Evolutionary conservation across 1,140 invertebrate species (phyloP), one percentile per base, ranked within the genome.

Genomic region (Brevipalpus yothersi): DNA sequence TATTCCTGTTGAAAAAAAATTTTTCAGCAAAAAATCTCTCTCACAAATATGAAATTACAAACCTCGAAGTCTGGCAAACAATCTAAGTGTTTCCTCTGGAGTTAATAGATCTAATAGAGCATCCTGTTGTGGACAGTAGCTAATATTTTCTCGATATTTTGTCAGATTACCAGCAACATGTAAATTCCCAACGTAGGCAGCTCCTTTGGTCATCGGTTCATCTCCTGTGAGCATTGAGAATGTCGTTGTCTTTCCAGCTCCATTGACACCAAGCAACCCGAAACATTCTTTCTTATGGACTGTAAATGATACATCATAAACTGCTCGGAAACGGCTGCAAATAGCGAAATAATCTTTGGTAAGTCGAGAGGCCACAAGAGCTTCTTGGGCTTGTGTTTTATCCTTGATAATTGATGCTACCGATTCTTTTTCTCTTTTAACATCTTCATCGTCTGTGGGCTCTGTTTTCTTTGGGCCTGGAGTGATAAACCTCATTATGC

Each of bases 81-180:
- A 56, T 40, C 13, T 21, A 5, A 56, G 40, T 3, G 9, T 56
- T 56, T 56, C 54, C 23, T 9, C 40, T 15, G 83, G 85, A 1
- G 83, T 89, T 47, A 90, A 72, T 66, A 84, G 79, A 57, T 81
- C 78, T 60, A 87, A 77, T 42, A 92, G 71, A 5, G 84, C 87
- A 73, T 86, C 83, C 72, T 73, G 76, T 65, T 78, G 76, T 7
- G 76, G 76, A 67, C 76, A 78, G 65, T 77, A 78, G 12, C 76
- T 75, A 62, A 77, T 69, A 49, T 69, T 55, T 8, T 54, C 40
- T 39, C 62, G 66, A 62, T 63, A 68, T 56, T 60, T 12, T 2
- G 73, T 67, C 56, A 86, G 71, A 74, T 86, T 84, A 47, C 72
- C 68, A 60, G n/a, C 31, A 0, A 64, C 12, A 15, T 13, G 39